These are phyloP conservation scores for Chloroceryle inda DNA, from an alignment of 2,797 vertebrate genomes.

Conservation along the genomic window DNA sequence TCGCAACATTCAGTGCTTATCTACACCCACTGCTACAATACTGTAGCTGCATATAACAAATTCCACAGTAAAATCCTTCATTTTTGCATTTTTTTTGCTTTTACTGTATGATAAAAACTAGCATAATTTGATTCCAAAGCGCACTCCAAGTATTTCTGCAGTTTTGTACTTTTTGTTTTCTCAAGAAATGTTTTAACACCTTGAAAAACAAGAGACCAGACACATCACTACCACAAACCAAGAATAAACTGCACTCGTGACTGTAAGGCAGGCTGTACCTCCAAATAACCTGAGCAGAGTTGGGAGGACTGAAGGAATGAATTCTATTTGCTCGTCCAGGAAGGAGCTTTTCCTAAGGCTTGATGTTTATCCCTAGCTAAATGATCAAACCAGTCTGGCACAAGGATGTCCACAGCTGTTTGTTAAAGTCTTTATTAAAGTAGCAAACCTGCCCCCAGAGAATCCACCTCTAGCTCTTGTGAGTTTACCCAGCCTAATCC, in stretches of 20 bases:
- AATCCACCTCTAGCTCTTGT: not conserved
- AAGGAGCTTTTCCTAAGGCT: constrained; percentile 17
- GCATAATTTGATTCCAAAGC: not conserved
- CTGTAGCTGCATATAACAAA: not conserved
- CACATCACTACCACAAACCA: not conserved
- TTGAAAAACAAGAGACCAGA: not conserved
- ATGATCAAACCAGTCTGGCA: constrained; percentile 36
- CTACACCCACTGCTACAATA: not conserved
- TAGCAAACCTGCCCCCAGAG: not conserved
- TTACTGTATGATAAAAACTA: not conserved
- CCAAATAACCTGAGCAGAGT: not conserved
- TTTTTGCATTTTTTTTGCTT: constrained; percentile 5
- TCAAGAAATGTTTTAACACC: not conserved
- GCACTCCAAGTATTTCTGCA: not conserved
- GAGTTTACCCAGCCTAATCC: not conserved
- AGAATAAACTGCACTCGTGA: not conserved
- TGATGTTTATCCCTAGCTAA: not conserved
- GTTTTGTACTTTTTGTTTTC: not conserved
- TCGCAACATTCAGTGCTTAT: not conserved
- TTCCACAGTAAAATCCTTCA: not conserved
- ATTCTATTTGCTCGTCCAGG: constrained; percentile 21
- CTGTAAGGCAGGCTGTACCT: not conserved
- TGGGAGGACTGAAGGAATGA: not conserved
- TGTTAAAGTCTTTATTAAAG: not conserved
- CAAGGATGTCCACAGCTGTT: not conserved